phyloP scores from a whole-genome alignment of 2,113 vertebrate species.

The Lontra canadensis region DNA sequence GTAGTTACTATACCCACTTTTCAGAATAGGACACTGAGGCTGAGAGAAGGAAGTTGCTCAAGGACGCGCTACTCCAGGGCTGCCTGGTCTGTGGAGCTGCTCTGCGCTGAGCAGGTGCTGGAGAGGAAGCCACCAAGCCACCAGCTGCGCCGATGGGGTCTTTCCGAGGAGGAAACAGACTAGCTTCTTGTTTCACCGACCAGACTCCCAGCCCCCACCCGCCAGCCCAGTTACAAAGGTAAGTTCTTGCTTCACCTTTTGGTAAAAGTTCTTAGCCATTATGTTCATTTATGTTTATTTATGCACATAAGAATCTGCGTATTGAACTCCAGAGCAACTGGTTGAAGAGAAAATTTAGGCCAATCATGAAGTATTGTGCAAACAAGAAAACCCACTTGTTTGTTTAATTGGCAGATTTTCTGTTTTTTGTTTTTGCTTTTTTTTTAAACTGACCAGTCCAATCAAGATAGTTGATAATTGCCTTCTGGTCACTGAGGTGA shows the following conservation, averaged over 20 bases:
- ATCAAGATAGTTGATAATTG: constrained; percentile 1
- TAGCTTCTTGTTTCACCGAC: background rate
- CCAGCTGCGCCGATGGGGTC: background rate
- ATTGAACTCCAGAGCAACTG: constrained; percentile 47
- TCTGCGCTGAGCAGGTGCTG: fast-evolving
- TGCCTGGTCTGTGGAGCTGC: fast-evolving
- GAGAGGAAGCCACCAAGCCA: background rate
- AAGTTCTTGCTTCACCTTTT: constrained; percentile 8
- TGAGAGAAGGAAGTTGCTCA: background rate
- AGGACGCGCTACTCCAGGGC: background rate
- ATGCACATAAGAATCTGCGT: constrained; percentile 49
- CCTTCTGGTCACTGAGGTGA: background rate
- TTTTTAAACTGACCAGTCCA: constrained; percentile 36
- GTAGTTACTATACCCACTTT: background rate
- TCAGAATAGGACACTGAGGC: constrained; percentile 30
- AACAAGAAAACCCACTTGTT: constrained; percentile 57
- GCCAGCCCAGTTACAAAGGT: background rate
- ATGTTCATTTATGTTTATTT: constrained; percentile 42
- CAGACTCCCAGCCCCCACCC: background rate
- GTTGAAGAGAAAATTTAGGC: constrained; percentile 43
- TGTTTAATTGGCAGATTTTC: constrained; percentile 50
- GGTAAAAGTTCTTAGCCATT: constrained; percentile 24
- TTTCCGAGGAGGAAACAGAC: constrained; percentile 9
- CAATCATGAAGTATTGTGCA: constrained; percentile 43
- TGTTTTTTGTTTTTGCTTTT: background rate